Percentiles rank a stretch among this genome's conserved stretches.
phyloP scores from a whole-genome alignment of 1,140 invertebrate species.

The Drosophila sp. region DNA sequence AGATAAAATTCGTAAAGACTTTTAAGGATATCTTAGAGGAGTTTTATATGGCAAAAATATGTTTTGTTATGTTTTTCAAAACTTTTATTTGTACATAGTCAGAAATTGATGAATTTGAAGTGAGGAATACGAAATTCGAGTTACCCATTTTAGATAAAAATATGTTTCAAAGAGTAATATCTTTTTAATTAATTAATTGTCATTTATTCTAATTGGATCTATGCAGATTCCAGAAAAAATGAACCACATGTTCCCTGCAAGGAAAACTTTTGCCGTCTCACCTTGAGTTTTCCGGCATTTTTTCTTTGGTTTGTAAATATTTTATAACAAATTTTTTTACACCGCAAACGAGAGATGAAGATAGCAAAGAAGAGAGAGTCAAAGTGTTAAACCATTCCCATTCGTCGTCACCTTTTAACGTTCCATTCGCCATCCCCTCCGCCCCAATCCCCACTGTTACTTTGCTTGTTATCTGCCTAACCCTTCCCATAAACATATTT shows the following conservation, averaged over 20 bases:
- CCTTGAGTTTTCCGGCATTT: background rate
- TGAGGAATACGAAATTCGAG: too few relatives aligned
- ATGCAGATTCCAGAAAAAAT: background rate
- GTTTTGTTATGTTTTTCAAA: too few relatives aligned
- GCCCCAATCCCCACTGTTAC: background rate
- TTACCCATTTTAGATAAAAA: too few relatives aligned
- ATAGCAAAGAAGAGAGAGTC: constrained; percentile 18
- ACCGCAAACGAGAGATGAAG: constrained; percentile 18
- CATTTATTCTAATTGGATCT: too few relatives aligned
- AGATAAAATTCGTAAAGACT: too few relatives aligned
- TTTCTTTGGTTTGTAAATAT: background rate
- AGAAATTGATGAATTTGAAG: too few relatives aligned
- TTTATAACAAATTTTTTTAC: background rate
- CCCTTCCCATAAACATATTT: constrained; percentile 68
- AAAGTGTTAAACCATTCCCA: constrained; percentile 78
- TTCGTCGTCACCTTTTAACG: constrained; percentile 76
- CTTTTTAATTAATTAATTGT: too few relatives aligned
- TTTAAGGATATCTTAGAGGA: too few relatives aligned
- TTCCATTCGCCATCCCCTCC: background rate
- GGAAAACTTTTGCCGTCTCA: background rate
- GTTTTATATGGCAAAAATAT: too few relatives aligned
- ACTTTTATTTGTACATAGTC: too few relatives aligned
- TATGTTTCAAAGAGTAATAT: too few relatives aligned
- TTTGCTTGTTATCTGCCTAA: background rate
- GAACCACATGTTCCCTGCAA: too few relatives aligned